A percentile compares a stretch with the other conserved stretches of the same genome.
Evolutionary conservation across 1,140 invertebrate genomes (phyloP).

Genomic region (Zaprionus lachaisei): DNA sequence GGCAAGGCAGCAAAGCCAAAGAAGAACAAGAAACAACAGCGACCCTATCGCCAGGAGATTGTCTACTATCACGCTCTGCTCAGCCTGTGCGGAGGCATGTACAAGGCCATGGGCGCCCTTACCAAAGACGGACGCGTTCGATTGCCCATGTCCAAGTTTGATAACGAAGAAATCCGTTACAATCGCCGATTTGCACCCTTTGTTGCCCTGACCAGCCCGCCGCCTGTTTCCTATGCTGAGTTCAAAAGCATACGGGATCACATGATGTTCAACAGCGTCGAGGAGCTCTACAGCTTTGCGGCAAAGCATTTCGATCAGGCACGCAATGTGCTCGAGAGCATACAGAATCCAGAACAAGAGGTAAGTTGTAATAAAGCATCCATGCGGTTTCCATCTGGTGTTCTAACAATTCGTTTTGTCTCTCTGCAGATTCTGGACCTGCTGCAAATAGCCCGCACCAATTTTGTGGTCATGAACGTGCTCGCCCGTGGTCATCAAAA

Average conservation of each 20-base stretch:
- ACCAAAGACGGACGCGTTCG: slow-evolving; percentile 88
- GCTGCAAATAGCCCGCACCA: slow-evolving; percentile 95
- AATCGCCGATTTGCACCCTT: slow-evolving; percentile 97
- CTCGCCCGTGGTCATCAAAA: slow-evolving; percentile 95
- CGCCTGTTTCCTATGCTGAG: slow-evolving; percentile 94
- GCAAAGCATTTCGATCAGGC: slow-evolving; percentile 97
- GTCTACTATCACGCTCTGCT: slow-evolving; percentile 95
- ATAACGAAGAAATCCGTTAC: slow-evolving; percentile 96
- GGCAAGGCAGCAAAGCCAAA: slow-evolving; percentile 90
- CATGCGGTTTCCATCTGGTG: background rate
- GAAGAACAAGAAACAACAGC: slow-evolving; percentile 88
- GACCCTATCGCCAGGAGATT: slow-evolving; percentile 93
- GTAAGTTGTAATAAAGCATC: slow-evolving; percentile 85
- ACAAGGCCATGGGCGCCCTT: slow-evolving; percentile 88
- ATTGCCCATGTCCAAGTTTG: slow-evolving; percentile 93
- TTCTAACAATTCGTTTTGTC: background rate
- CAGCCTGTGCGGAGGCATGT: slow-evolving; percentile 97
- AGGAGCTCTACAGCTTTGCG: slow-evolving; percentile 90
- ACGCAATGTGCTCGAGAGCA: slow-evolving; percentile 91
- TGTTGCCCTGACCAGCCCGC: slow-evolving; percentile 93
- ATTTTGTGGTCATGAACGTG: slow-evolving; percentile 97
- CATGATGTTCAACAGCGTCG: slow-evolving; percentile 69
- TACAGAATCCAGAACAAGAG: slow-evolving; percentile 92
- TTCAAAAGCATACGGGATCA: slow-evolving; percentile 89
- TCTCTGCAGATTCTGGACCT: slow-evolving; percentile 90